These are phyloP conservation scores for Encarsia formosa DNA, from an alignment of 2,888 invertebrate species.

Conservation along the genomic window DNA sequence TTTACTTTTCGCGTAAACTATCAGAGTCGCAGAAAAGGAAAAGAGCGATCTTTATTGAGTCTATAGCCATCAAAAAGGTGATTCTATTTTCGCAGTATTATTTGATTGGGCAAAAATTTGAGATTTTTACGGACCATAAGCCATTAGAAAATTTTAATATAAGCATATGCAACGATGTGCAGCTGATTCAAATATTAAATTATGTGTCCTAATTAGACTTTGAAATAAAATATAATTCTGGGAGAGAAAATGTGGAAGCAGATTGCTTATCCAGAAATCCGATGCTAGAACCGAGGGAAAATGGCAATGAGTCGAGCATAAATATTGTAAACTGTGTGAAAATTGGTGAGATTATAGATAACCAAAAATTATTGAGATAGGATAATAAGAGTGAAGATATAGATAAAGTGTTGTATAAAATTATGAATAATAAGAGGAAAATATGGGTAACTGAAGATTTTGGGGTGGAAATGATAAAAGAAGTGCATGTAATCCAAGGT, in stretches of 20 bases:
- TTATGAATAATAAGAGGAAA: neutral
- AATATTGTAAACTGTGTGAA: neutral
- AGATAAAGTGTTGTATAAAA: constrained; percentile 1
- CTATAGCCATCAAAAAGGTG: neutral
- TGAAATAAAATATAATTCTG: constrained; percentile 28
- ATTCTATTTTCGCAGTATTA: neutral
- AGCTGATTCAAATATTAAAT: constrained; percentile 26
- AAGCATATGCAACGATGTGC: neutral
- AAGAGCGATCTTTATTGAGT: neutral
- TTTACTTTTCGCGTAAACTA: neutral
- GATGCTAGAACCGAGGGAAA: constrained; percentile 14
- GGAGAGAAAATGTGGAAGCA: constrained; percentile 26
- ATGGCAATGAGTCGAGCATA: neutral
- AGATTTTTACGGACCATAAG: too few species aligned
- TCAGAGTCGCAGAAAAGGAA: neutral
- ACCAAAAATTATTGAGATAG: neutral
- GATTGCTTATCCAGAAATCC: constrained; percentile 28
- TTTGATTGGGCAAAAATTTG: too few species aligned
- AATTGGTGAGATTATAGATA: neutral
- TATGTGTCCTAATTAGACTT: constrained; percentile 23
- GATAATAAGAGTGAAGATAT: neutral
- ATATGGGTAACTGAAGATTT: neutral
- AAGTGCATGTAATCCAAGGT: neutral
- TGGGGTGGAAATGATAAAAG: neutral
- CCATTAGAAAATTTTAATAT: neutral